Conservation (phyloP, 2,797 vertebrate species). For the Pempheris klunzingeri region DNA sequence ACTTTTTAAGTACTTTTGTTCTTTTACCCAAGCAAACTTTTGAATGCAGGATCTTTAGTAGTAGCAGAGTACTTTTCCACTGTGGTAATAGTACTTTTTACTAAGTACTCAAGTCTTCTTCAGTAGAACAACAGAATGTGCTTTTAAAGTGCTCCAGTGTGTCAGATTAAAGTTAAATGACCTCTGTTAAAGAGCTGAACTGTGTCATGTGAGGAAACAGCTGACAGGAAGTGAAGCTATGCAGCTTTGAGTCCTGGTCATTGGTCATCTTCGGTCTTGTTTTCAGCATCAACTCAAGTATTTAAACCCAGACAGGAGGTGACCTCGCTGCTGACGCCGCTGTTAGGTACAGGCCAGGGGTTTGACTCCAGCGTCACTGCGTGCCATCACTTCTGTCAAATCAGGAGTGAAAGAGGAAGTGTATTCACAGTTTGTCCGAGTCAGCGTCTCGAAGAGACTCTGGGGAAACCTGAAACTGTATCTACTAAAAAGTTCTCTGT, state of each 20-base stretch:
- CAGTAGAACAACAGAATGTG: too few relatives aligned
- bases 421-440: not conserved
- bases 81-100: too few relatives aligned
- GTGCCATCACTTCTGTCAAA: not conserved
- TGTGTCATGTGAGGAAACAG: not conserved
- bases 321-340: constrained; percentile 5
- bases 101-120: too few relatives aligned
- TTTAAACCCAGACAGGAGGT: constrained; percentile 27
- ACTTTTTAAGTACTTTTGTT: too few relatives aligned
- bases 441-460: constrained; percentile 18
- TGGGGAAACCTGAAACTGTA: too few relatives aligned
- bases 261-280: not conserved
- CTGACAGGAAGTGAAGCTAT: constrained; percentile 3
- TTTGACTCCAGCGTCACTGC: not conserved
- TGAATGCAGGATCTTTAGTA: too few relatives aligned
- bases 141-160: too few relatives aligned
- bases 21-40: too few relatives aligned
- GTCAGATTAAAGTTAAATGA: not conserved
- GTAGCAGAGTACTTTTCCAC: too few relatives aligned
- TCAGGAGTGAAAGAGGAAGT: constrained; percentile 26
- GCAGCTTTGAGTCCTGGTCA: not conserved
- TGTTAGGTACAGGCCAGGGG: not conserved
- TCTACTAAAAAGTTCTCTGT: too few relatives aligned
- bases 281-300: not conserved
- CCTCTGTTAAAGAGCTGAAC: not conserved